Evolutionary conservation across 2,888 invertebrate genomes (phyloP), one percentile per base, ranked within the genome.

Genomic region (Oscheius sp.): DNA sequence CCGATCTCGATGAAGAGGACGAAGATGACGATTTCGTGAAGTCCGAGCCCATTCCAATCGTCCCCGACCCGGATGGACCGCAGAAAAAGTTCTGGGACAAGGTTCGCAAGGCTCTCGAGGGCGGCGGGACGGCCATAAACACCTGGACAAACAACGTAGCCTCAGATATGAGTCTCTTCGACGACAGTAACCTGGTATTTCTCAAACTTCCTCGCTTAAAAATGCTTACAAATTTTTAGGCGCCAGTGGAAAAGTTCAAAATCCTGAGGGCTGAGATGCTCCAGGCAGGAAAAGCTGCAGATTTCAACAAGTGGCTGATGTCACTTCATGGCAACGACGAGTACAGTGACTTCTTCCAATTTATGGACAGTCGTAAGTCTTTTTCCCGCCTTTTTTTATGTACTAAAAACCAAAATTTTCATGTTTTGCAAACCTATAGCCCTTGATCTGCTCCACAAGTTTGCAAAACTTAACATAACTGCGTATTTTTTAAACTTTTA

Each of bases 281-380:
- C 2, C 53, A 51, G 11, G 35, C 53, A 7, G 13, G 53, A 9
- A 33, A 55, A 35, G 42, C 32, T 21, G n/a, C 21, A 9, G 68
- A 68, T 21, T 68, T 68, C 37, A 68, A 68, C 47, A 11, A 53
- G 21, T 73, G 73, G 73, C n/a, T 73, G 33, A 55, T 73, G 57
- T 63, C 62, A 1, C 62, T 73, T 13, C 62, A 73, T 53, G 73
- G 73, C 21, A 65, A 73, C 33, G 63, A 62, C 55, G 73, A 73
- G 1, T 73, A 73, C 47, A 32, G 57, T n/a, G 73, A 73, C 48
- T 73, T 73, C 37, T 63, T 63, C 42, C 73, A 73, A 29, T 73
- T 53, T 37, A 73, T 73, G 73, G 73, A 73, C 13, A 21, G 42
- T 9, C 13, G 70, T 70, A 42, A 37, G 70, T 55, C 37, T 53